A percentile compares a stretch with the other conserved stretches of the same genome.
phyloP scores from a whole-genome alignment of 2,888 invertebrate genomes.

The Aproaerema taeniolella region DNA sequence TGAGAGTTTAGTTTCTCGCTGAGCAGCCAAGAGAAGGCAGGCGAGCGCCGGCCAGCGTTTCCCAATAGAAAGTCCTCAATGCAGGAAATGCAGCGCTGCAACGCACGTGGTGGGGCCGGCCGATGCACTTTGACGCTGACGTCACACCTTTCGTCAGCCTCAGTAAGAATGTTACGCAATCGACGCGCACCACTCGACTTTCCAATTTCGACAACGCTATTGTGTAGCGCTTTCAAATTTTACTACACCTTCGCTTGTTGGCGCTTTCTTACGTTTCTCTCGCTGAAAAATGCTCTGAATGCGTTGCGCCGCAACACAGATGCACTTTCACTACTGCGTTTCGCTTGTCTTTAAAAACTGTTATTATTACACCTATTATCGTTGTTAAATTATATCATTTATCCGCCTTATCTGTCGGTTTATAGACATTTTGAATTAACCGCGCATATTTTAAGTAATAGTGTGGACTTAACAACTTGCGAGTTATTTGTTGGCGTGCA shows the following conservation, averaged over 20 bases:
- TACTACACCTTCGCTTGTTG: conserved; percentile 59
- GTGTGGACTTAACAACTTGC: too few relatives aligned
- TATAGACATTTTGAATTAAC: too few relatives aligned
- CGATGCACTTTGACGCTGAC: conserved; percentile 75
- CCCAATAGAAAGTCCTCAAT: conserved; percentile 74
- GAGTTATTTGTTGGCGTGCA: too few relatives aligned
- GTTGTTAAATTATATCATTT: too few relatives aligned
- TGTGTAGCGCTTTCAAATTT: conserved; percentile 77
- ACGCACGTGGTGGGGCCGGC: conserved; percentile 51
- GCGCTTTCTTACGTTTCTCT: conserved; percentile 72
- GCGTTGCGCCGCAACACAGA: conserved; percentile 52
- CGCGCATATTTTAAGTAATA: too few relatives aligned
- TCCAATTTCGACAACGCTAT: conserved; percentile 78
- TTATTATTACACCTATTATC: conserved; percentile 3
- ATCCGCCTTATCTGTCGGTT: too few relatives aligned
- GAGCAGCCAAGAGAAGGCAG: conserved; percentile 44
- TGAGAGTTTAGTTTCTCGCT: conserved; percentile 65
- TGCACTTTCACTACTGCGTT: conserved; percentile 69
- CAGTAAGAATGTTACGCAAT: conserved; percentile 74
- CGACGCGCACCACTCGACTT: conserved; percentile 71
- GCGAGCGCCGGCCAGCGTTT: conserved; percentile 51
- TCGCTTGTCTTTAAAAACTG: conserved; percentile 27
- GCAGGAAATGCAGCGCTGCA: conserved; percentile 61
- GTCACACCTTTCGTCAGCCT: conserved; percentile 74
- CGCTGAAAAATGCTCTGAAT: conserved; percentile 72